Conservation (phyloP, 2,113 vertebrate genomes). For the Agelaius phoeniceus region DNA sequence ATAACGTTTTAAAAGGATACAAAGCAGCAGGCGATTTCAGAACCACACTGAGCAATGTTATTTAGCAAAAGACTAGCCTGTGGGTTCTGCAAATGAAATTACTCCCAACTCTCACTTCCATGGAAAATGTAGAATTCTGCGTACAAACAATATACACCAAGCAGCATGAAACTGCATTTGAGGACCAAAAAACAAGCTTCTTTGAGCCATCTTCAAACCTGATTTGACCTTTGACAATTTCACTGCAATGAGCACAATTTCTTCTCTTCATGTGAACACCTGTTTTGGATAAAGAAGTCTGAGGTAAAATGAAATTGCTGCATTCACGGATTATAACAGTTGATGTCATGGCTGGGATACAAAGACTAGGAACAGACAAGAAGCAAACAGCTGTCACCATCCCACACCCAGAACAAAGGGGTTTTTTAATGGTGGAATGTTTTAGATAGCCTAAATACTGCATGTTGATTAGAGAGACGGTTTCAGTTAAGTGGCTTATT, state of each 20-base stretch:
- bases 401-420: not conserved
- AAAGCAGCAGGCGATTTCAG: conserved; percentile 7
- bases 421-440: not conserved
- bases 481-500: not conserved
- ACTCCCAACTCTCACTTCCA: not conserved
- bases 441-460: not conserved
- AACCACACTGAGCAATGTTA: conserved; percentile 13
- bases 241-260: not conserved
- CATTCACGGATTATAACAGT: not conserved
- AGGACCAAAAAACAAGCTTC: not conserved
- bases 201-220: not conserved
- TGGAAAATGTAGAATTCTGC: not conserved
- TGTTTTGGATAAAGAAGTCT: not conserved
- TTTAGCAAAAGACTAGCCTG: conserved; percentile 16
- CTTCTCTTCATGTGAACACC: not conserved
- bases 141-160: not conserved
- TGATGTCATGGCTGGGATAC: not conserved
- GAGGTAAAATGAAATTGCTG: not conserved
- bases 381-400: not conserved
- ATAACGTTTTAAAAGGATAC: not conserved
- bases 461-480: not conserved
- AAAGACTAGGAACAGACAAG: not conserved
- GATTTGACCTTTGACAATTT: not conserved
- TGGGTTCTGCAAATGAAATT: conserved; percentile 24
- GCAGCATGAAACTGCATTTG: not conserved